Base-by-base conservation (phyloP, 2,888 invertebrate species). In the Neuroscelio doddi region DNA sequence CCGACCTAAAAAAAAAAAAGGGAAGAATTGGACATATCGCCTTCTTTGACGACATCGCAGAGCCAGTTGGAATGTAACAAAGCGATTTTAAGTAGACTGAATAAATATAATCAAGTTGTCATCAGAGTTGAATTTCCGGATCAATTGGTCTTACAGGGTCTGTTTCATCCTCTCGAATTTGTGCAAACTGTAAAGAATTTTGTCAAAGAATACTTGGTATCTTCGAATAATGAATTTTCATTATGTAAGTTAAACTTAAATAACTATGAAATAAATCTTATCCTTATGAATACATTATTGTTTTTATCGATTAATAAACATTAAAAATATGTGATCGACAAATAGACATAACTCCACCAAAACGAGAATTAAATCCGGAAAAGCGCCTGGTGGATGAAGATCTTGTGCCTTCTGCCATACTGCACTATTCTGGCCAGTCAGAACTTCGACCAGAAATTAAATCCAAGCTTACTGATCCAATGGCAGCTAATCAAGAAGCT, bases 51-150 rank as follows among this genome's bases (percentile, higher is more conserved):
- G 0, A 85, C 88, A 12, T 86, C 89, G 30, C 86, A 90, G 75
- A 86, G 91, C 38, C 86, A 89, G 68, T 78, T 90, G 21, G 89
- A 90, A 73, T 86, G 88, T 42, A 86, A 87, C 27, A 88, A 88
- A 73, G 85, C 85, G 62, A 85, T 88, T 65, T 80, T 90, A 46
- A 85, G 86, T 46, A 88, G 88, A 76, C 83, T 92, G 24, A 88
- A 89, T 50, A 88, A 88, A 69, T 95, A 95, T 84, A 91, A 91
- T 74, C 89, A 90, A 78, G 90, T 91, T 42, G 90, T 96, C 7
- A 91, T 97, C 39, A 87, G 97, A 52, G 86, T 97, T 65, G 92
- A 93, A 79, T 97, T 97, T 83, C 95, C 96, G 1, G 92, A 96
- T 85, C 89, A 91, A 49, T 87, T 92, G 38, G 93, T 96, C 32